These are phyloP conservation scores for Pygoscelis antarcticus DNA, from an alignment of 2,113 vertebrate genomes.

Conservation along the genomic window DNA sequence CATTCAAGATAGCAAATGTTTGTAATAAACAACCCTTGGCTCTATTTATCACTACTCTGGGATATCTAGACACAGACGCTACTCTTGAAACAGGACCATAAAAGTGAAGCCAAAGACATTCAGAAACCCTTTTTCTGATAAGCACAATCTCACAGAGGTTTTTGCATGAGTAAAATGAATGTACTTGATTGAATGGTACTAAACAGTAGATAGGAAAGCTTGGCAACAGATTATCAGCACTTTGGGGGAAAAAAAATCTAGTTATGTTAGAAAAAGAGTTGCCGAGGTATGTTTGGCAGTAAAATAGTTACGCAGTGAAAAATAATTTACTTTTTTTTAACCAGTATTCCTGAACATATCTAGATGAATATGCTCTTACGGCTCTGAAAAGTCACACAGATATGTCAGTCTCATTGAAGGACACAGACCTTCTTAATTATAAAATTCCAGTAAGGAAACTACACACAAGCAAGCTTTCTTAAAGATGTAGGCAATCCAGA, in stretches of 20 bases:
- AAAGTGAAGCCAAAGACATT: background rate
- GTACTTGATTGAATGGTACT: background rate
- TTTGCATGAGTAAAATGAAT: constrained; percentile 37
- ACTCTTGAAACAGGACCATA: background rate
- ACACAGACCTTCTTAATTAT: background rate
- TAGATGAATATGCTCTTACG: background rate
- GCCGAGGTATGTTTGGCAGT: background rate
- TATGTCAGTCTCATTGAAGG: background rate
- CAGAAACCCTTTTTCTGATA: constrained; percentile 8
- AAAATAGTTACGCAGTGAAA: background rate
- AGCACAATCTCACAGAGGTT: background rate
- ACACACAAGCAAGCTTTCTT: background rate
- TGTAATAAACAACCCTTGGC: constrained; percentile 6
- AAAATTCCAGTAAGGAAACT: background rate
- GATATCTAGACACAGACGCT: background rate
- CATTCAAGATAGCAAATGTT: background rate
- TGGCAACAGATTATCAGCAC: background rate
- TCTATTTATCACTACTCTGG: background rate
- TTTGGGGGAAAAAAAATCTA: background rate
- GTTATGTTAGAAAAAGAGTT: background rate
- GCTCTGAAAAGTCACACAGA: background rate
- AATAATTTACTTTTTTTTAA: background rate
- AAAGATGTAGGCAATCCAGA: background rate
- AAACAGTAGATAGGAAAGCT: background rate
- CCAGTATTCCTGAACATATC: background rate